Evolutionary conservation across 2,113 vertebrate species (phyloP).

Genomic region (Anarrhichthys ocellatus): DNA sequence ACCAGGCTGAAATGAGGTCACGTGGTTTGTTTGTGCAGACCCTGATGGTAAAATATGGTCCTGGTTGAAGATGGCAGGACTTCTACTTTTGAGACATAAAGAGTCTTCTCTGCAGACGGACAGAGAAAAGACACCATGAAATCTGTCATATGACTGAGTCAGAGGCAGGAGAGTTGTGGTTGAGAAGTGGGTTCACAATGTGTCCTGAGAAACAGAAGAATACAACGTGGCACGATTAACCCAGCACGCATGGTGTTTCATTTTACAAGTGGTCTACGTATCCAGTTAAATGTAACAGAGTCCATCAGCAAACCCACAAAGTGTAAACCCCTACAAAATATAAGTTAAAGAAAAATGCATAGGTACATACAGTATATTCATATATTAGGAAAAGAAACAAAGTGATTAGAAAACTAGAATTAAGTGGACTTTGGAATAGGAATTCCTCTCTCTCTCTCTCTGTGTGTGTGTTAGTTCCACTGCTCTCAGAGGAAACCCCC

Average conservation of each 20-base stretch:
- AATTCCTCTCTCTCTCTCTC: conserved; percentile 35
- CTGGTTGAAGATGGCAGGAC: neutral
- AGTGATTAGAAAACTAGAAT: conserved; percentile 55
- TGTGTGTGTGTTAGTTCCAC: conserved; percentile 19
- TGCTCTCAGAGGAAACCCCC: conserved; percentile 20
- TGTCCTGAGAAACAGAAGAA: conserved; percentile 76
- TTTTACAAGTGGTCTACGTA: conserved; percentile 28
- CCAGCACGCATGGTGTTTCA: neutral
- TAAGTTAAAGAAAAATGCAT: conserved; percentile 73
- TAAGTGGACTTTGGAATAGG: neutral
- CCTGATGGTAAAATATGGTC: neutral
- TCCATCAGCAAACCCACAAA: conserved; percentile 46
- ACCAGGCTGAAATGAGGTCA: too few relatives aligned
- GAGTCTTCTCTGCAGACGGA: neutral
- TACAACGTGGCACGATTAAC: neutral
- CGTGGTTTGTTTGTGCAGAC: neutral
- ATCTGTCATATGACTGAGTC: neutral
- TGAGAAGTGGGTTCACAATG: conserved; percentile 68
- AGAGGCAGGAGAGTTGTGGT: neutral
- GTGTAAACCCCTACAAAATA: conserved; percentile 68
- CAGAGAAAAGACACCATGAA: neutral
- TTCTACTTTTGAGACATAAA: neutral
- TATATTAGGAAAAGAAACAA: conserved; percentile 46
- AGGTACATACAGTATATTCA: conserved; percentile 64
- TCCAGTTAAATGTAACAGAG: conserved; percentile 35